Base-by-base conservation (phyloP, 1,140 invertebrate species). In the Eueides isabella region DNA sequence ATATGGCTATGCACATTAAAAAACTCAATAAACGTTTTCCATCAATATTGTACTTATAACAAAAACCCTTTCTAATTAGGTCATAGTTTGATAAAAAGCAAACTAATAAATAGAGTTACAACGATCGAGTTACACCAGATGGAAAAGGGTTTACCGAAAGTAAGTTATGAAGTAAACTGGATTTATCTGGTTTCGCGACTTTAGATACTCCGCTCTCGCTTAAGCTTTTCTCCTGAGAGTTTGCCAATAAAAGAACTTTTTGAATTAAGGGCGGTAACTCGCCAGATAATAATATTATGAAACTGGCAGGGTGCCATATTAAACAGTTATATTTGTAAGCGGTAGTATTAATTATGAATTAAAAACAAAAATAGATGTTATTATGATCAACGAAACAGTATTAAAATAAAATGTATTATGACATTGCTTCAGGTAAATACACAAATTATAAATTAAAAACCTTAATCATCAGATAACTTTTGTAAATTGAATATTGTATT, bases 171-270 rank as follows among this genome's bases (percentile, higher is more conserved):
- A 79, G 77, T 75, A 71, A 79, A 67, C 75, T 68, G 75, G 80
- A 75, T 77, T 75, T 81, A 77, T 72, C 55, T 67, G 72, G 72
- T 76, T 80, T 67, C 65, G 61, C 75, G 71, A 73, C 70, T 81
- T 38, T 65, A 72, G 77, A 76, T 78, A 76, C 74, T 69, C 48
- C 74, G 61, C 66, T 61, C 69, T 55, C 69, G 72, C 70, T 77
- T 80, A 76, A 78, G 70, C 74, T 71, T 71, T 66, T 66, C 74
- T 63, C 61, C 62, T 72, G 71, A 30, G 72, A 80, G 72, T 77
- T 72, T 62, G 31, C 35, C 76, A 74, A 76, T 79, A 76, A 76
- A 79, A 76, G 41, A 79, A 77, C 78, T 79, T 77, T 80, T 76
- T 72, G 71, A 76, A 79, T 79, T 76, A 78, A 67, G 74, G 38